A percentile compares a stretch with the other conserved stretches of the same genome.
Conservation (phyloP, 2,888 invertebrate genomes). For the Eupithecia inturbata region DNA sequence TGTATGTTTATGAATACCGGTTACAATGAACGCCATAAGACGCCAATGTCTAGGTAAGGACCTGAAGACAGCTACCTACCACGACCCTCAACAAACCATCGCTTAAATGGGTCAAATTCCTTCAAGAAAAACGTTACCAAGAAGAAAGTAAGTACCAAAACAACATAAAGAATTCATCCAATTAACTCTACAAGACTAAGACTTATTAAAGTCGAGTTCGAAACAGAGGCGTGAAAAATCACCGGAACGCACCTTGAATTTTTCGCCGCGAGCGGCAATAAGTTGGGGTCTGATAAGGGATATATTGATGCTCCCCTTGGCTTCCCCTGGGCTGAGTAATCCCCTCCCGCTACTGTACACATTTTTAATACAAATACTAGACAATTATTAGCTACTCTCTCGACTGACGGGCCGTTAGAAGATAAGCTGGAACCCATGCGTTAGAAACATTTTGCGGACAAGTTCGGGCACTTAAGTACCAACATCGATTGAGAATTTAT, state of each 20-base stretch:
- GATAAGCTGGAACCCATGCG: constrained; percentile 3
- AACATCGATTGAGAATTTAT: constrained; percentile 7
- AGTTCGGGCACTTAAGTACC: constrained; percentile 7
- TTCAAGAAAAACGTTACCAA: constrained; percentile 18
- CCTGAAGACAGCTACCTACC: neutral
- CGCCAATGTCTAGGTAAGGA: neutral
- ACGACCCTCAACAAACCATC: neutral
- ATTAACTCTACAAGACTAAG: constrained; percentile 43
- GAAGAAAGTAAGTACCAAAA: constrained; percentile 24
- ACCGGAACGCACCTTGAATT: constrained; percentile 44
- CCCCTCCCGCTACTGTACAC: constrained; percentile 44
- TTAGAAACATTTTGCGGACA: constrained; percentile 10
- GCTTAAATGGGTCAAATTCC: constrained; percentile 20
- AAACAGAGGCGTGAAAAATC: constrained; percentile 47
- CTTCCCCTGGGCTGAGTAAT: constrained; percentile 57
- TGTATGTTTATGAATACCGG: neutral
- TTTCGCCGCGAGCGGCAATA: constrained; percentile 42
- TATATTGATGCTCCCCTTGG: constrained; percentile 58
- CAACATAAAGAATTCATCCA: constrained; percentile 40
- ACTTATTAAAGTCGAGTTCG: constrained; percentile 44
- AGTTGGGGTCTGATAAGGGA: constrained; percentile 52
- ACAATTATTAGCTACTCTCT: constrained; percentile 19
- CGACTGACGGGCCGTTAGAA: constrained; percentile 1
- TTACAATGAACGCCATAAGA: neutral
- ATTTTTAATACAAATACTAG: constrained; percentile 55